Base-by-base conservation (phyloP, 2,888 invertebrate genomes). In the Liopterus haemorrhoidalis region DNA sequence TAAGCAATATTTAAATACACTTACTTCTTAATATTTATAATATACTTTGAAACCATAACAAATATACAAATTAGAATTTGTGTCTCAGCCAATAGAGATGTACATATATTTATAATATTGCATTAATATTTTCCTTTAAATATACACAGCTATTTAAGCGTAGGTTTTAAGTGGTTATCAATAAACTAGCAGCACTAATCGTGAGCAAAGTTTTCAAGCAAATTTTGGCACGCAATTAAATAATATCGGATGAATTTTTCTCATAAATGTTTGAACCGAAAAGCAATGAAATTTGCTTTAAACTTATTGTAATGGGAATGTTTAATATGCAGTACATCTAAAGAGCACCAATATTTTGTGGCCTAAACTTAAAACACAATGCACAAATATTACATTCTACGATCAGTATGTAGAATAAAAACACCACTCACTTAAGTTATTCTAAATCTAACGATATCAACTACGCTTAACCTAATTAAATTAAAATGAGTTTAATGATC, bases 11-110 rank as follows among this genome's bases (percentile, higher is more conserved):
- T 46, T 52, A 49, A 52, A 48, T 49, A 52, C 46, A 45, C 50
- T 52, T 51, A 54, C 57, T 58, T 63, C 30, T 27, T 28, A 30
- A 30, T 39, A 28, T 39, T 32, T 45, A 45, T 44, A 24, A 68
- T 68, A 68, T 65, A 64, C 66, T 68, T 67, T 68, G 65, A 68
- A 68, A 68, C 66, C 59, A 67, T 68, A 68, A 68, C 67, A 68
- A 66, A 67, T 68, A 67, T 68, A 68, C 68, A 67, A 45, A 45
- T 45, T 31, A 45, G 36, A 45, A 59, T 64, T 61, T 57, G 52
- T 54, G 50, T 59, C 58, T 66, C 65, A 65, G 66, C 66, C 64
- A 61, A 66, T 66, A 67, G 64, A 58, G 64, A 66, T 66, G 63
- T 67, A 67, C 67, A 65, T 62, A 58, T 28, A 39, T 25, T 33